Evolutionary conservation across 2,888 invertebrate species (phyloP).

Genomic region (Ceratothoa steindachneri): DNA sequence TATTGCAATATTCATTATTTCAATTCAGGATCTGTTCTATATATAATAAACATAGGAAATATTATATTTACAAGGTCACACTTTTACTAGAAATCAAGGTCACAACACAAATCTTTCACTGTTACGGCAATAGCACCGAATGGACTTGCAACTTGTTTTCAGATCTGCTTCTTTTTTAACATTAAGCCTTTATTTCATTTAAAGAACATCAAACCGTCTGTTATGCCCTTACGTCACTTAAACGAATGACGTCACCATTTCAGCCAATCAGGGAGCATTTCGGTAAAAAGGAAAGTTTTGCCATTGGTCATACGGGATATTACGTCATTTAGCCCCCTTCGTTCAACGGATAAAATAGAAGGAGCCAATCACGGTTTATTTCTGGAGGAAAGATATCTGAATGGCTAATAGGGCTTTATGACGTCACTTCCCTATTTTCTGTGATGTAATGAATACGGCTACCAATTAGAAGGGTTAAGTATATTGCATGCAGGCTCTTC

Average conservation of each 20-base stretch:
- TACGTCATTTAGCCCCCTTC: slow-evolving; percentile 6
- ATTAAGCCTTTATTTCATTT: slow-evolving; percentile 6
- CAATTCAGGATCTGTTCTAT: not conserved
- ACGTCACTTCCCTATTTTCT: slow-evolving; percentile 8
- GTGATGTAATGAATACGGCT: slow-evolving; percentile 1
- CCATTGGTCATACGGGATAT: slow-evolving; percentile 1
- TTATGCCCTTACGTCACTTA: slow-evolving; percentile 5
- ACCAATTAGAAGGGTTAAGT: not conserved
- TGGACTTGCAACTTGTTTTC: slow-evolving; percentile 13
- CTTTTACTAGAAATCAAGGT: not conserved
- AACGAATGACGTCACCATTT: slow-evolving; percentile 8
- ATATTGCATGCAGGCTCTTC: slow-evolving; percentile 15
- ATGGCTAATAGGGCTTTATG: not conserved
- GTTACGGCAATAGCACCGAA: not conserved
- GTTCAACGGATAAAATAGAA: slow-evolving; percentile 2
- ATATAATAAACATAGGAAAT: too few relatives aligned
- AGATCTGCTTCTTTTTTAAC: slow-evolving; percentile 8
- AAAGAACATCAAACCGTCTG: slow-evolving; percentile 8
- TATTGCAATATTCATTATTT: slow-evolving; percentile 9
- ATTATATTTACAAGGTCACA: not conserved
- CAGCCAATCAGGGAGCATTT: slow-evolving; percentile 2
- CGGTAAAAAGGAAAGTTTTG: not conserved
- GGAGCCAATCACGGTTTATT: not conserved
- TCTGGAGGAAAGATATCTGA: not conserved
- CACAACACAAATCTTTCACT: not conserved